These are phyloP conservation scores for Helleia helle DNA, from an alignment of 2,888 invertebrate genomes.

Conservation along the genomic window DNA sequence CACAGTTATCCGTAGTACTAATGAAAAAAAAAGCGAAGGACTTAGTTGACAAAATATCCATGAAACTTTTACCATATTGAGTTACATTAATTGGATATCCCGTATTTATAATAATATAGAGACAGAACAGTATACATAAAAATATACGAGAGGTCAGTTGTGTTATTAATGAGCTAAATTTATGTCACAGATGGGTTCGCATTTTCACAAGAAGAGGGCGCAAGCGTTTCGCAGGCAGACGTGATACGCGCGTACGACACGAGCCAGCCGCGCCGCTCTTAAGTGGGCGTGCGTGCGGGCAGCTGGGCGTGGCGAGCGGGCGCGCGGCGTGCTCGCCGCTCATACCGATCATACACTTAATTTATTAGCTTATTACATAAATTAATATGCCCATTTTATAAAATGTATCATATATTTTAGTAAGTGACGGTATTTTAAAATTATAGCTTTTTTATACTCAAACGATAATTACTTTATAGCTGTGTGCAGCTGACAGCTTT, in stretches of 20 bases:
- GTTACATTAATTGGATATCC: too few species aligned
- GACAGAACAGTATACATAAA: too few species aligned
- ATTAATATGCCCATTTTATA: neutral
- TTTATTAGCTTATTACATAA: neutral
- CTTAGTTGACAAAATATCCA: too few species aligned
- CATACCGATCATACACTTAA: neutral
- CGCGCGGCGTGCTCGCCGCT: neutral
- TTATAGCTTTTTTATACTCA: neutral
- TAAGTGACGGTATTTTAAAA: neutral
- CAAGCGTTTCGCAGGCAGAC: constrained; percentile 93
- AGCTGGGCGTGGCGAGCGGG: constrained; percentile 8
- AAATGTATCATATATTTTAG: neutral
- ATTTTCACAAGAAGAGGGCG: constrained; percentile 99
- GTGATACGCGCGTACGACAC: constrained; percentile 98
- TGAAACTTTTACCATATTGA: too few species aligned
- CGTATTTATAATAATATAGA: too few species aligned
- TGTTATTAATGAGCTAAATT: too few species aligned
- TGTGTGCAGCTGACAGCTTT: neutral
- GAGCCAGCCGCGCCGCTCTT: constrained; percentile 86
- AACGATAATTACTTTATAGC: neutral
- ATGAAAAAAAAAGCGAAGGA: too few species aligned
- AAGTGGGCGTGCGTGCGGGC: constrained; percentile 26
- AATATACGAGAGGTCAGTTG: too few species aligned
- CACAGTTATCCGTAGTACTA: too few species aligned
- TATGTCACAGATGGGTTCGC: constrained; percentile 91